These are phyloP conservation scores for Pilophorus perplexus DNA, from an alignment of 2,888 invertebrate species.

Conservation along the genomic window DNA sequence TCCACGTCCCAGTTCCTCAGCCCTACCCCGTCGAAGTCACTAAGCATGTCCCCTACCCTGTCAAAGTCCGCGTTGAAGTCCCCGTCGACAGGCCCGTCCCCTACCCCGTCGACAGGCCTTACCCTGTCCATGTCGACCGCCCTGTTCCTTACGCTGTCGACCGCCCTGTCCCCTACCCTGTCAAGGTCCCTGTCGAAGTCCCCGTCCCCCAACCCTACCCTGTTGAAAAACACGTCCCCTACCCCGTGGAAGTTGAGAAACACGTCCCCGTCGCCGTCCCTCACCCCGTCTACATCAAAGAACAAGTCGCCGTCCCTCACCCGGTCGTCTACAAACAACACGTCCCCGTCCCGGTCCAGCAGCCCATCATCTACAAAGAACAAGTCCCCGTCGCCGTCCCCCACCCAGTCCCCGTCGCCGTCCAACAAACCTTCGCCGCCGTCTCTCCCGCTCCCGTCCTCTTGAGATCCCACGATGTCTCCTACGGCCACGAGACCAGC, in stretches of 20 bases:
- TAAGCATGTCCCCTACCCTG: constrained; percentile 55
- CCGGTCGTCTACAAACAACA: constrained; percentile 67
- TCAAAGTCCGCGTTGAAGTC: constrained; percentile 60
- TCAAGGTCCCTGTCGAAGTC: constrained; percentile 64
- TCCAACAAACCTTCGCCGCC: not conserved
- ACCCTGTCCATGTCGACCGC: constrained; percentile 55
- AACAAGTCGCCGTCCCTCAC: constrained; percentile 58
- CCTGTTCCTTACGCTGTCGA: constrained; percentile 60
- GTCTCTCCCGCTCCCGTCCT: not conserved
- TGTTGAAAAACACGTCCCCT: constrained; percentile 65
- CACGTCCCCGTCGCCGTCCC: constrained; percentile 66
- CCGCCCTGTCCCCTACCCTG: constrained; percentile 57
- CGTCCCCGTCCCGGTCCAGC: constrained; percentile 11
- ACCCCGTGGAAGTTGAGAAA: constrained; percentile 73
- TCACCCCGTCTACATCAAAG: constrained; percentile 72
- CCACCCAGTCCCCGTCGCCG: constrained; percentile 47
- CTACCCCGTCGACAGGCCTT: constrained; percentile 59
- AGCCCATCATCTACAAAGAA: constrained; percentile 14
- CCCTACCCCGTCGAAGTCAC: constrained; percentile 54
- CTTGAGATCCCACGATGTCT: not conserved
- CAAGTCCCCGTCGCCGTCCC: constrained; percentile 50
- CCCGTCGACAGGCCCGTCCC: constrained; percentile 60
- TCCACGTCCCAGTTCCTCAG: constrained; percentile 49
- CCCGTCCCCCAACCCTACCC: constrained; percentile 57
- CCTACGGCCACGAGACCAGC: constrained; percentile 15